Evolutionary conservation across 2,113 vertebrate species (phyloP).

Genomic region (Petrocephalus zakoni): DNA sequence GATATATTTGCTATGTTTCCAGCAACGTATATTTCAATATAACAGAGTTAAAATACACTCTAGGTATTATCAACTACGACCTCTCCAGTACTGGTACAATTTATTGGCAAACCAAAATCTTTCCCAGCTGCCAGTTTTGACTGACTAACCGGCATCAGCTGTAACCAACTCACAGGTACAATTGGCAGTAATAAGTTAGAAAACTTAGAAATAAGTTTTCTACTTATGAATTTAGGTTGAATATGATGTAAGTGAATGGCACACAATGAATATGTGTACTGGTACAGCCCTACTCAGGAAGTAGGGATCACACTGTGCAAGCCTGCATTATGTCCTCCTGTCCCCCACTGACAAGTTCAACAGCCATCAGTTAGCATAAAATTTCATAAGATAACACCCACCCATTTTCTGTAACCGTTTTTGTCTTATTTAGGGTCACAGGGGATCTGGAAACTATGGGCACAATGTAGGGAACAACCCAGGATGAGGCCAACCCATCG

Average conservation of each 20-base stretch:
- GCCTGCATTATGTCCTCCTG: neutral
- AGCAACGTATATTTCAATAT: neutral
- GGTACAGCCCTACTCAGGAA: too few relatives aligned
- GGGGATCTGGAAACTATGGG: neutral
- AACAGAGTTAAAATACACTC: neutral
- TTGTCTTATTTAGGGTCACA: neutral
- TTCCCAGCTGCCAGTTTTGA: neutral
- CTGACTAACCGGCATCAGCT: neutral
- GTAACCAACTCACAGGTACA: neutral
- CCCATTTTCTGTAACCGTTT: neutral
- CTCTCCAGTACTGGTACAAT: neutral
- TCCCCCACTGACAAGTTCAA: neutral
- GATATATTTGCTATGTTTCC: neutral
- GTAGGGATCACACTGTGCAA: neutral
- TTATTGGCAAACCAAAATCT: neutral
- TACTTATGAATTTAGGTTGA: too few relatives aligned
- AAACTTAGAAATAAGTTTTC: too few relatives aligned
- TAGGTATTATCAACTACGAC: neutral
- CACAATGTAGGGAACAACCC: neutral
- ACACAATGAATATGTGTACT: neutral
- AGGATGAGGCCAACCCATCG: constrained; percentile 17
- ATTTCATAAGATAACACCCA: neutral
- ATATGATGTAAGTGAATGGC: neutral
- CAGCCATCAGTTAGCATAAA: neutral
- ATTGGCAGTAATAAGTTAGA: too few relatives aligned